Base-by-base conservation (phyloP, 2,797 vertebrate species). In the Erethizon dorsatum region DNA sequence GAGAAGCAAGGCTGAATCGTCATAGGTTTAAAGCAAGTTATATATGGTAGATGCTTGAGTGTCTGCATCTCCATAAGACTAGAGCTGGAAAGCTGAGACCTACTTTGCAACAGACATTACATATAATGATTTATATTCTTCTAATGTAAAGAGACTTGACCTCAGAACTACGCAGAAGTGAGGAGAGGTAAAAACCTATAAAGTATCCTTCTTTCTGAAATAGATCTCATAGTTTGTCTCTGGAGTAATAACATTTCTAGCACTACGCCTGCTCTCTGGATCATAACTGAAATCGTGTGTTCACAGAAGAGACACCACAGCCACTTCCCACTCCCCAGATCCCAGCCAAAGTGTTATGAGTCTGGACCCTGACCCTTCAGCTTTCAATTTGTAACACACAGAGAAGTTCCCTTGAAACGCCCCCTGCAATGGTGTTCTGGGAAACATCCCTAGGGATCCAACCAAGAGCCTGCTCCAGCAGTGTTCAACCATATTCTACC, bases 211-310 rank as follows among this genome's bases (percentile, higher is more conserved):
- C 52, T 88, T 28, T 17, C 10, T 56, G 20, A 17, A 91, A 71
- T 20, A 87, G 52, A 90, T 56, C 20, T 61, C 90, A 71, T 24
- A 63, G 18, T 84, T 61, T 83, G 52, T 63, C 61, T 87, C 77
- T 83, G n/a, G 78, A 59, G 31, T 63, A 96, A 52, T 63, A 96
- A 52, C 8, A 94, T 22, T 83, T 82, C 67, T 77, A 83, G n/a
- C 89, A 63, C 17, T 20, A 45, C 28, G 86, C 41, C 57, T 85
- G 50, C 71, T 22, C 61, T n/a, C 37, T 18, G 17, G 59, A 56
- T 82, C 41, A 87, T 33, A 90, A 61, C n/a, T 50, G n/a, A 89
- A 22, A 56, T 11, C n/a, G 24, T 52, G 8, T 41, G 13, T 47
- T 88, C 57, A 45, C 22, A 37, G 13, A 69, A 90, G 45, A 83